Conservation (phyloP, 2,888 invertebrate species). For the Drosophila pegasa region DNA sequence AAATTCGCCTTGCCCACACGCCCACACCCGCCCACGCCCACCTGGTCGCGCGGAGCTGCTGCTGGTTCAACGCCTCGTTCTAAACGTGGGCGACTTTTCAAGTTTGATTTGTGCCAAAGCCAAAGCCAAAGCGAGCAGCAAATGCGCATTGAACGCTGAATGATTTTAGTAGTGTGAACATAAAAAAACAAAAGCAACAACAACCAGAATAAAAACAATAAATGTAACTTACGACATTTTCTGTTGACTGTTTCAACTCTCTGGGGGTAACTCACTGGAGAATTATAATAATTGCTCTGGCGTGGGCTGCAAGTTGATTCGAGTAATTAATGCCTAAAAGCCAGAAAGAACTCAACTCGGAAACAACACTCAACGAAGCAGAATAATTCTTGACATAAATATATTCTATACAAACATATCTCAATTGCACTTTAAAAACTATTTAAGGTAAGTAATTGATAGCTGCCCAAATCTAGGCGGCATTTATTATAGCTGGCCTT, state of each 20-base stretch:
- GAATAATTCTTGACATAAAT: constrained; percentile 9
- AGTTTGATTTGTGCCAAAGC: constrained; percentile 73
- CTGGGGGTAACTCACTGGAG: constrained; percentile 10
- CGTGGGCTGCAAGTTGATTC: constrained; percentile 45
- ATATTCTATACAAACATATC: neutral
- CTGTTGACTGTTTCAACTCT: constrained; percentile 3
- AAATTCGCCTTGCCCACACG: constrained; percentile 66
- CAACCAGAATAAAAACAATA: neutral
- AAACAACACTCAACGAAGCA: constrained; percentile 13
- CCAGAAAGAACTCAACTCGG: constrained; percentile 1
- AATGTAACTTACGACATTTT: constrained; percentile 37
- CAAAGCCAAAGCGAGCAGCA: constrained; percentile 33
- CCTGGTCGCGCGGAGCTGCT: constrained; percentile 42
- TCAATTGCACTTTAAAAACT: neutral
- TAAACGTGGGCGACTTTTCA: constrained; percentile 72
- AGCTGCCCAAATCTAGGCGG: neutral
- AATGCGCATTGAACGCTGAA: constrained; percentile 72
- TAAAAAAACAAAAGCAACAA: neutral
- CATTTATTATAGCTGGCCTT: too few species aligned
- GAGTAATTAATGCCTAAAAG: constrained; percentile 15
- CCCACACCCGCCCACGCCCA: constrained; percentile 49
- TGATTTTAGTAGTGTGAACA: constrained; percentile 48
- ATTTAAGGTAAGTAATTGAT: neutral
- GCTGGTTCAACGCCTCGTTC: constrained; percentile 77
- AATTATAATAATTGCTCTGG: constrained; percentile 16